Base-by-base conservation (phyloP, 2,888 invertebrate species). In the Tromatobia lineatoria region DNA sequence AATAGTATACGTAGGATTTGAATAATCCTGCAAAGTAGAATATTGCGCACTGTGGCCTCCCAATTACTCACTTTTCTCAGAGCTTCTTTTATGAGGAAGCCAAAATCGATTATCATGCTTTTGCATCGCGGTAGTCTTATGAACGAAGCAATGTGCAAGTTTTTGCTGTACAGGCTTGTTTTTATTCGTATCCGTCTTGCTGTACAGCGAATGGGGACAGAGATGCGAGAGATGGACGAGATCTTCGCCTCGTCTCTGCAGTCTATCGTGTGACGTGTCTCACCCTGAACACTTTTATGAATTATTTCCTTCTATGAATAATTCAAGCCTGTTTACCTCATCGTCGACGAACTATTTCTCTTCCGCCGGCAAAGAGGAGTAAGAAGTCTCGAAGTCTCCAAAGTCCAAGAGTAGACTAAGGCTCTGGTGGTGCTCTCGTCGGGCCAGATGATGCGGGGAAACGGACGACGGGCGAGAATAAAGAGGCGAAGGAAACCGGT, bases 281-380 rank as follows among this genome's bases (percentile, higher is more conserved):
- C 59, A 50, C 29, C 23, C 57, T 29, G 52, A 66, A 74, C 66
- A 78, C 85, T 83, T 87, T 89, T 86, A 88, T 88, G 89, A 91
- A 90, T 91, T 88, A 90, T 88, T 88, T 86, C 80, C 29, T 52
- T 34, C 67, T 64, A 88, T 90, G 89, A 90, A 90, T 90, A 86
- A 89, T 91, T 91, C 90, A 90, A 85, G 71, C 82, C 82, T 87
- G 85, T 88, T 90, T 89, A 89, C 89, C 80, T 69, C 86, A 79
- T 61, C 23, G 50, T 29, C 75, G 61, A 69, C 57, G 77, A 85
- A 89, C 85, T 87, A 87, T 88, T 86, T 78, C 78, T 61, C 38
- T 42, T 67, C 83, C 69, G 82, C 29, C 71, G 50, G 38, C 7
- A 13, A 61, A 25, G 61, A 8, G n/a, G 38, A 71, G 20, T 23